phyloP scores from a whole-genome alignment of 1,140 invertebrate species.

The Muscidifurax raptorellus region DNA sequence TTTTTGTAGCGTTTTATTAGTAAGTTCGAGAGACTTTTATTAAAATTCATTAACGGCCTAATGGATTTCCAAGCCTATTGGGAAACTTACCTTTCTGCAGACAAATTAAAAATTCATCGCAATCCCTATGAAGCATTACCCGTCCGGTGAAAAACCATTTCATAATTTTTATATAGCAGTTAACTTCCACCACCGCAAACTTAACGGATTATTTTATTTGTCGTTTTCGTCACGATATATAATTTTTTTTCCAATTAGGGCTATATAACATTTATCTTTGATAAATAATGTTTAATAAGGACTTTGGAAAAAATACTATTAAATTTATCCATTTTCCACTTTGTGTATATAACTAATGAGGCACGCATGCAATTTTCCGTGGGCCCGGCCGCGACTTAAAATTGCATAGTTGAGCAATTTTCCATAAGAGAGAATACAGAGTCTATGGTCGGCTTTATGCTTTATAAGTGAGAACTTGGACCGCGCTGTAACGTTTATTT shows the following conservation, averaged over 20 bases:
- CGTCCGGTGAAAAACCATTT: neutral
- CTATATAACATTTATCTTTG: too few relatives aligned
- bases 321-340: conserved; percentile 14
- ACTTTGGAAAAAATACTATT: conserved; percentile 21
- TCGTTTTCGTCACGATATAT: too few relatives aligned
- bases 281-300: conserved; percentile 11
- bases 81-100: neutral
- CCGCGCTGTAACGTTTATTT: neutral
- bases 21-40: too few relatives aligned
- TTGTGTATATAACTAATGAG: neutral
- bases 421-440: conserved; percentile 12
- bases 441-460: neutral
- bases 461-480: neutral
- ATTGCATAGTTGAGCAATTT: conserved; percentile 39
- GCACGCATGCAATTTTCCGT: neutral
- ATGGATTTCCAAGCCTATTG: too few relatives aligned
- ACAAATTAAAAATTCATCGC: neutral
- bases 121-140: neutral
- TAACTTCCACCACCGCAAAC: too few relatives aligned
- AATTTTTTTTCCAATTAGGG: too few relatives aligned
- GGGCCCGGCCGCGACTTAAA: neutral
- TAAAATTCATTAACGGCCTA: too few relatives aligned
- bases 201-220: too few relatives aligned
- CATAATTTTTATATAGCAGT: too few relatives aligned
- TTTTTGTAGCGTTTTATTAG: too few relatives aligned